Percentiles rank a stretch among this genome's conserved stretches.
Conservation (phyloP, 2,113 vertebrate species). For the Lophochroa leadbeateri region DNA sequence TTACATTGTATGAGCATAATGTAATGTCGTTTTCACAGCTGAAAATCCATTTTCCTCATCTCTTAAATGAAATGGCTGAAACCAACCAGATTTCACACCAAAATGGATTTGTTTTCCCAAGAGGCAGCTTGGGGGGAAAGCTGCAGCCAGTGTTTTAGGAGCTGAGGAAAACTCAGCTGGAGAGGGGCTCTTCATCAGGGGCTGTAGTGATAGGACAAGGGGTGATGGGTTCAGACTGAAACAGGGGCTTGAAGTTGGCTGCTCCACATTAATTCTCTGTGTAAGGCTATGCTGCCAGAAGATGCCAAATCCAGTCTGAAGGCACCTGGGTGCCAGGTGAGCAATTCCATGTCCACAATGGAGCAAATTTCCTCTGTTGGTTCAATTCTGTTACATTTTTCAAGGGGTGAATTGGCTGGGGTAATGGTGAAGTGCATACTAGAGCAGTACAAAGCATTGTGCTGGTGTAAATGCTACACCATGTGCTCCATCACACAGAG, state of each 20-base stretch:
- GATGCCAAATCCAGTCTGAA: neutral
- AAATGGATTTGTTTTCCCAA: neutral
- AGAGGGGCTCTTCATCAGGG: neutral
- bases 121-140: neutral
- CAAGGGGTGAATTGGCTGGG: neutral
- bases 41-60: neutral
- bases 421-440: fast-evolving
- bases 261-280: neutral
- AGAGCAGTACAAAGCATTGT: neutral
- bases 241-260: too few relatives aligned
- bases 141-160: neutral
- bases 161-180: neutral
- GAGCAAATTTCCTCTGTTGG: neutral
- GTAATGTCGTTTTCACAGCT: neutral
- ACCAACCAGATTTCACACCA: neutral
- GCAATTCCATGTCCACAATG: neutral
- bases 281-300: neutral
- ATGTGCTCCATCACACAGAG: neutral
- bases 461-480: neutral
- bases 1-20: neutral
- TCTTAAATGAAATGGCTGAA: neutral
- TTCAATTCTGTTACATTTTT: fast-evolving
- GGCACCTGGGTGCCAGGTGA: neutral
- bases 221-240: neutral
- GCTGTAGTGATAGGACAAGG: neutral